Evolutionary conservation across 1,140 invertebrate genomes (phyloP).

Genomic region (Achroia grisella): DNA sequence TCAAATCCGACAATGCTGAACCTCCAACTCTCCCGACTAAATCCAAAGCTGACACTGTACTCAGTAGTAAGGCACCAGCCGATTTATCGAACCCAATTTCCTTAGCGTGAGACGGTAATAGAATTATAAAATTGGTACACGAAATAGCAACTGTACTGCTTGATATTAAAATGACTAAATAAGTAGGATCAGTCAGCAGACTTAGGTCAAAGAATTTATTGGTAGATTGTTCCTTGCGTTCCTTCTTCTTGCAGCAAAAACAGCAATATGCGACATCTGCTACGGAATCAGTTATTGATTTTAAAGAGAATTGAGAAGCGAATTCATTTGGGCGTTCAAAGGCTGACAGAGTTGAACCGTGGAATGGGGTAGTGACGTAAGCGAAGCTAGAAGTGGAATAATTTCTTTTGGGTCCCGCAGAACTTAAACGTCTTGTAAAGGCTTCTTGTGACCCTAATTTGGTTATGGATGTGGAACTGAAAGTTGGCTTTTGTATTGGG

Average conservation of each 20-base stretch:
- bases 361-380: slow-evolving; percentile 87
- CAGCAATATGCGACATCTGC: slow-evolving; percentile 60
- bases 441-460: slow-evolving; percentile 45
- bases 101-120: slow-evolving; percentile 83
- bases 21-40: slow-evolving; percentile 87
- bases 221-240: slow-evolving; percentile 45
- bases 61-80: slow-evolving; percentile 80
- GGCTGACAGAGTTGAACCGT: slow-evolving; percentile 85
- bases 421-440: slow-evolving; percentile 41
- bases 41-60: slow-evolving; percentile 85
- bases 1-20: slow-evolving; percentile 84
- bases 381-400: slow-evolving; percentile 87
- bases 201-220: slow-evolving; percentile 84
- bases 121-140: slow-evolving; percentile 88
- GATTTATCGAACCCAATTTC: slow-evolving; percentile 81
- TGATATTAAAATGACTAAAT: slow-evolving; percentile 86
- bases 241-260: slow-evolving; percentile 58
- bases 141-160: slow-evolving; percentile 89
- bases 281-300: slow-evolving; percentile 76
- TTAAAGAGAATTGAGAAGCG: slow-evolving; percentile 84
- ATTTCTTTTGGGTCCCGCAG: slow-evolving; percentile 73
- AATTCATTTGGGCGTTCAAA: slow-evolving; percentile 79
- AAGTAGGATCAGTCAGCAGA: slow-evolving; percentile 83
- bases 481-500: slow-evolving; percentile 39
- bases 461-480: slow-evolving; percentile 45